Conservation (phyloP, 2,888 invertebrate species). For the Dicyrtoma fusca region DNA sequence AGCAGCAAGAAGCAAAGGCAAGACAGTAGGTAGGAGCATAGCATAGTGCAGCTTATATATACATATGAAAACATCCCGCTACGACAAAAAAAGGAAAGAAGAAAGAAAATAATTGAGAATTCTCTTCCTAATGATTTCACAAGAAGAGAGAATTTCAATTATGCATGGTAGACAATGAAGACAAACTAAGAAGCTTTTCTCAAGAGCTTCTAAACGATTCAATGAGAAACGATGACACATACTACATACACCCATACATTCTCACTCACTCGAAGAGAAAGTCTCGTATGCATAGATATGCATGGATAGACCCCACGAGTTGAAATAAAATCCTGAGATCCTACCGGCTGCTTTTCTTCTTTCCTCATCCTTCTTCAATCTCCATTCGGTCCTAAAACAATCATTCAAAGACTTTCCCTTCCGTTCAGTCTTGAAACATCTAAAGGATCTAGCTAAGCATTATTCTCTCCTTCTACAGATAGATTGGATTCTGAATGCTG, state of each 20-base stretch:
- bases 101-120: constrained; percentile 26
- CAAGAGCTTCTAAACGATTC: constrained; percentile 30
- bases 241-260: not conserved
- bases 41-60: no score
- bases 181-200: constrained; percentile 28
- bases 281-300: not conserved
- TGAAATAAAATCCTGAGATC: constrained; percentile 18
- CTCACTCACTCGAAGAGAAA: not conserved
- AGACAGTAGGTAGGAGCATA: no score
- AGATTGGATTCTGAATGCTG: not conserved
- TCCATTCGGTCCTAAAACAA: constrained; percentile 20
- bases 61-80: no score
- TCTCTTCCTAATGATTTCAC: constrained; percentile 21
- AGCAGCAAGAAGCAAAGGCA: no score
- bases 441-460: no score
- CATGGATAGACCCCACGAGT: not conserved
- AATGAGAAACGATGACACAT: constrained; percentile 23
- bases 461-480: not conserved
- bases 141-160: constrained; percentile 30
- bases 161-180: constrained; percentile 2
- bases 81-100: not conserved
- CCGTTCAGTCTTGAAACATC: not conserved
- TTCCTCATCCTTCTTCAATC: constrained; percentile 16
- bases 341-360: constrained; percentile 20
- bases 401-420: constrained; percentile 22